Percentiles rank a stretch among this genome's conserved stretches.
Evolutionary conservation across 2,797 vertebrate genomes (phyloP).

Genomic region (Psittacula derbiana): DNA sequence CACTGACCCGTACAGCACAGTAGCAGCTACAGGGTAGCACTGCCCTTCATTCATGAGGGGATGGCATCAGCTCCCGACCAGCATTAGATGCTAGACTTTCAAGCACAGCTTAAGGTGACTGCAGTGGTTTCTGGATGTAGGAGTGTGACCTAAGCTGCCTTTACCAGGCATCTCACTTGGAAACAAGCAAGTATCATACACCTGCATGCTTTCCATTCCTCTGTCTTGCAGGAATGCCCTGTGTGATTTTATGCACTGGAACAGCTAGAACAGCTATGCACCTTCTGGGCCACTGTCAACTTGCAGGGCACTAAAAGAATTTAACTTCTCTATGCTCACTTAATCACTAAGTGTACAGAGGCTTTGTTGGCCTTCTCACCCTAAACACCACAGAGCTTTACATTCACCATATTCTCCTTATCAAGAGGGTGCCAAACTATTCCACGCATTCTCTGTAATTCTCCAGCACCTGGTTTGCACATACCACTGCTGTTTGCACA

Average conservation of each 20-base stretch:
- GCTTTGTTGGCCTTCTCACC: neutral
- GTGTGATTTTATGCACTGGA: neutral
- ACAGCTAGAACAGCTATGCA: neutral
- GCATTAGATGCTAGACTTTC: neutral
- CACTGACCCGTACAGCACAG: neutral
- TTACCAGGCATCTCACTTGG: neutral
- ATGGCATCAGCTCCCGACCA: neutral
- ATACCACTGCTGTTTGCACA: neutral
- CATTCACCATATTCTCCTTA: neutral
- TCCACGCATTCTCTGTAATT: neutral
- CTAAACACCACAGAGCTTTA: neutral
- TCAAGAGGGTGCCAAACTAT: neutral
- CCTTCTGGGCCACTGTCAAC: neutral
- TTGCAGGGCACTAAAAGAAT: neutral
- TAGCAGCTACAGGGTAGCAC: accelerated
- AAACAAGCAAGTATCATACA: neutral
- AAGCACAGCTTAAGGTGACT: neutral
- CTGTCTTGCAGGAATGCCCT: neutral
- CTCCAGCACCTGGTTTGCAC: neutral
- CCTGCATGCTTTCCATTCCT: neutral
- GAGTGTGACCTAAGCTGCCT: neutral
- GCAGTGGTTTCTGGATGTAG: neutral
- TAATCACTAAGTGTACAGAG: neutral
- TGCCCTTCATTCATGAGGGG: neutral
- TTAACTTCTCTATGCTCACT: neutral